A percentile compares a stretch with the other conserved stretches of the same genome.
Conservation (phyloP, 2,113 vertebrate genomes). For the Dendrocopos noguchii region DNA sequence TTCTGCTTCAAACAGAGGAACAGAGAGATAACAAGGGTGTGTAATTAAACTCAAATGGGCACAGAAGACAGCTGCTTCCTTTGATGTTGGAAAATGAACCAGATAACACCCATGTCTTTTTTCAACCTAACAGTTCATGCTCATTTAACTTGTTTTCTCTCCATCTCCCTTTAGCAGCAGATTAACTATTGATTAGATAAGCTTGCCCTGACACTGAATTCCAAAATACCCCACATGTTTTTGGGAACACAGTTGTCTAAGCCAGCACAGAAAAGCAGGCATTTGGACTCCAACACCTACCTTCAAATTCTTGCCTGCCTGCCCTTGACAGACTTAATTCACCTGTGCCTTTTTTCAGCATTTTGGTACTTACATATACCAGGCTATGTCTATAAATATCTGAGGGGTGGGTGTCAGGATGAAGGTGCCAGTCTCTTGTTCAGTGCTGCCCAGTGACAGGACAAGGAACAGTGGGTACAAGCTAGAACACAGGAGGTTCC, state of each 20-base stretch:
- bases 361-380: accelerated
- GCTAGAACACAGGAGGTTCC: no score
- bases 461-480: no score
- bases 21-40: background rate
- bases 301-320: background rate
- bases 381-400: no score
- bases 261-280: background rate
- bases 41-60: slow-evolving; percentile 1
- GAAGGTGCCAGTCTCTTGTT: no score
- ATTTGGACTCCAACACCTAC: background rate
- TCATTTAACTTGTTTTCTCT: slow-evolving; percentile 5
- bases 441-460: no score
- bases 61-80: background rate
- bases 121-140: background rate
- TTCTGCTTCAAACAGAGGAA: slow-evolving; percentile 8
- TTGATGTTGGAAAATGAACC: slow-evolving; percentile 37
- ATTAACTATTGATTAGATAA: slow-evolving; percentile 37
- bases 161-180: background rate
- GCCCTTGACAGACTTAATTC: background rate
- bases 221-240: background rate
- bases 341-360: background rate
- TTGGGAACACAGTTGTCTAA: background rate
- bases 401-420: no score
- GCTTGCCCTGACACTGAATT: background rate
- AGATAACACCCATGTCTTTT: slow-evolving; percentile 8